These are phyloP conservation scores for Meganola albula DNA, from an alignment of 2,888 invertebrate species.

Conservation along the genomic window DNA sequence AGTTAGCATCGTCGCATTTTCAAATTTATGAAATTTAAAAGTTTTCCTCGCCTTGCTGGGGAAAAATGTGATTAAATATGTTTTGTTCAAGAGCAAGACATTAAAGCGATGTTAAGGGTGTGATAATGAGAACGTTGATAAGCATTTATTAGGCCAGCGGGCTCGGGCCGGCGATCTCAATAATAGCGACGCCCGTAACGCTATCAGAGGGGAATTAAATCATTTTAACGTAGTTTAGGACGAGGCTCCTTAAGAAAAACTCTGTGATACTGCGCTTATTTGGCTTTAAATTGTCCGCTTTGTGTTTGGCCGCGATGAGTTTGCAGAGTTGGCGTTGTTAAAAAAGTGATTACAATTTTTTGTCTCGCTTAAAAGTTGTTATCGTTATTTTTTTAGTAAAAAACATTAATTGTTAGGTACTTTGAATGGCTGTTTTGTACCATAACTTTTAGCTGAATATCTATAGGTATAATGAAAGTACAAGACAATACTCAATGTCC, in stretches of 20 bases:
- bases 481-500: too few species aligned
- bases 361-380: conserved; percentile 6
- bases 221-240: conserved; percentile 73
- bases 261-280: conserved; percentile 54
- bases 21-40: conserved; percentile 71
- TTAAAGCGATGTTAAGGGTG: conserved; percentile 79
- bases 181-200: conserved; percentile 56
- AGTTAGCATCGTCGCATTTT: conserved; percentile 28
- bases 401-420: too few species aligned
- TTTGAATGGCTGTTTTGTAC: too few species aligned
- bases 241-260: conserved; percentile 59
- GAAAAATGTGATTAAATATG: conserved; percentile 79
- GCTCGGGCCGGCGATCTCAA: conserved; percentile 53
- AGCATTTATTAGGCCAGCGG: conserved; percentile 74
- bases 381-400: too few species aligned
- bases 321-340: conserved; percentile 34
- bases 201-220: conserved; percentile 74
- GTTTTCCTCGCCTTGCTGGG: conserved; percentile 44
- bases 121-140: conserved; percentile 78
- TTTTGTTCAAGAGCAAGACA: conserved; percentile 78
- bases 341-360: conserved; percentile 39
- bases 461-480: too few species aligned
- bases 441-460: too few species aligned
- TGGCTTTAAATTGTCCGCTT: conserved; percentile 53
- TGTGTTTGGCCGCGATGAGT: conserved; percentile 33